These are phyloP conservation scores for Coregonus suidteri DNA, from an alignment of 2,797 vertebrate genomes.

Conservation along the genomic window DNA sequence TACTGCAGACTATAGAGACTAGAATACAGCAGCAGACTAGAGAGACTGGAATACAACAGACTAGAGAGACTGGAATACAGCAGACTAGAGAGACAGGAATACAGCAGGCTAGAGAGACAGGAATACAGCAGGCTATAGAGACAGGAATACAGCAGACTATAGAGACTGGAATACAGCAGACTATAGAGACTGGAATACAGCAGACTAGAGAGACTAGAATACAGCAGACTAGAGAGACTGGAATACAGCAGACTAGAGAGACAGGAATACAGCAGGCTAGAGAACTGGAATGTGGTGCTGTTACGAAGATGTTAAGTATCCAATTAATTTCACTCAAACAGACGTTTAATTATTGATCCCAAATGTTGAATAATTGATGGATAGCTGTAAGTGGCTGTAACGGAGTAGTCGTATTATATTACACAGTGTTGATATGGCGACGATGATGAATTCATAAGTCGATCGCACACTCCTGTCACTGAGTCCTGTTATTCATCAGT, in stretches of 20 bases:
- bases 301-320: constrained; percentile 35
- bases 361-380: constrained; percentile 40
- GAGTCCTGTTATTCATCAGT: constrained; percentile 45
- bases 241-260: neutral
- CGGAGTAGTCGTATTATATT: constrained; percentile 19
- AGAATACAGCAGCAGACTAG: no score
- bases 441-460: constrained; percentile 40
- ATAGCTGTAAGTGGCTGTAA: constrained; percentile 34
- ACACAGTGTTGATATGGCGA: constrained; percentile 25
- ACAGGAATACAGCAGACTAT: no score
- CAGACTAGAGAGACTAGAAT: no score
- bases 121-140: no score
- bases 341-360: constrained; percentile 22
- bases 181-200: no score
- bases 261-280: neutral
- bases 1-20: no score
- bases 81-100: no score
- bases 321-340: constrained; percentile 33
- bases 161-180: no score
- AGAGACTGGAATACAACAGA: no score
- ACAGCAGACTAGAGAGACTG: neutral
- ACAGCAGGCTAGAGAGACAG: no score
- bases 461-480: constrained; percentile 28
- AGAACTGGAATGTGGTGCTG: neutral
- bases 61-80: no score